Evolutionary conservation across 2,797 vertebrate species (phyloP).

Genomic region (Poecilia gillii): DNA sequence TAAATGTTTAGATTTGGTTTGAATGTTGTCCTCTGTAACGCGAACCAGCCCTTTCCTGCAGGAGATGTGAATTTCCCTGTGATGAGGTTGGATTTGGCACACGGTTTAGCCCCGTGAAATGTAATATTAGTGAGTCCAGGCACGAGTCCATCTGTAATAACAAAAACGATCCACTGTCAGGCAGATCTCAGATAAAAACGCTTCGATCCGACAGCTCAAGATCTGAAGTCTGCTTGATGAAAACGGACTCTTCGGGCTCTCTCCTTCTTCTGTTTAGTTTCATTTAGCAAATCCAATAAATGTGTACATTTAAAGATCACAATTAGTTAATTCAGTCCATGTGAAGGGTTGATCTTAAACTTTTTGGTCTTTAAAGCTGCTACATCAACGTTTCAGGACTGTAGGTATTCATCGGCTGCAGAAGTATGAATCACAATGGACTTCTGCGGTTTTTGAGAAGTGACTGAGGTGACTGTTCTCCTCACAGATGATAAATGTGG

Average conservation of each 20-base stretch:
- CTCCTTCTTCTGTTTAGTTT: constrained; percentile 22
- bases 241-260: constrained; percentile 24
- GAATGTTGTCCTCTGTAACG: constrained; percentile 54
- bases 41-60: constrained; percentile 48
- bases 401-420: not conserved
- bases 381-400: not conserved
- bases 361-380: constrained; percentile 14
- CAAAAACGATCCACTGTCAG: constrained; percentile 42
- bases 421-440: constrained; percentile 31
- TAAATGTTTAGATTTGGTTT: constrained; percentile 37
- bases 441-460: constrained; percentile 41
- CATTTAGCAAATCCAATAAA: constrained; percentile 13
- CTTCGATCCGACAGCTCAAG: constrained; percentile 13
- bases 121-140: constrained; percentile 51
- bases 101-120: constrained; percentile 49
- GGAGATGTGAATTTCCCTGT: constrained; percentile 53
- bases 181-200: constrained; percentile 36
- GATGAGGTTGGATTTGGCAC: constrained; percentile 62
- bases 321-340: constrained; percentile 1
- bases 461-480: constrained; percentile 43
- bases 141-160: constrained; percentile 56
- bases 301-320: not conserved
- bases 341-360: constrained; percentile 9
- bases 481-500: constrained; percentile 46
- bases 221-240: constrained; percentile 29